Evolutionary conservation across 2,113 vertebrate genomes (phyloP).

Genomic region (Nibea coibor): DNA sequence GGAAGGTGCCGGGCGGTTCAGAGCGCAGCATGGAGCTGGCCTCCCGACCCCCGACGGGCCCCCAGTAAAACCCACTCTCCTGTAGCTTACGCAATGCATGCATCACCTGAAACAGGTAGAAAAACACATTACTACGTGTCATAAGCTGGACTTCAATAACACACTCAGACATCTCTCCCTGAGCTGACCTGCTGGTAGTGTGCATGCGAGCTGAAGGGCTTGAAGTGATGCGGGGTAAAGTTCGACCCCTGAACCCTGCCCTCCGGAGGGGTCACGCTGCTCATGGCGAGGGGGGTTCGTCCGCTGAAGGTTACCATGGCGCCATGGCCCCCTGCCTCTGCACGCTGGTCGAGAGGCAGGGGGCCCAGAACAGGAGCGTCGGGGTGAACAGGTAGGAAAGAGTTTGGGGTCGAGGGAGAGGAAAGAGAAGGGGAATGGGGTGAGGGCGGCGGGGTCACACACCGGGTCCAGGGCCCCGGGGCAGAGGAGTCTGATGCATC

Average conservation of each 20-base stretch:
- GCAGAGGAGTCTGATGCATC: constrained; percentile 81
- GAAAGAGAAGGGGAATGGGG: constrained; percentile 48
- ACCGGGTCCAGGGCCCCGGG: constrained; percentile 81
- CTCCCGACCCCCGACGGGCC: constrained; percentile 91
- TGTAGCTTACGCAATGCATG: constrained; percentile 92
- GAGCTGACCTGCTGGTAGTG: constrained; percentile 92
- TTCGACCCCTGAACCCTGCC: constrained; percentile 84
- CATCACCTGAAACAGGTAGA: constrained; percentile 84
- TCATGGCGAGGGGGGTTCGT: constrained; percentile 88
- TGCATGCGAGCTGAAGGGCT: constrained; percentile 95
- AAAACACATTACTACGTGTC: background rate
- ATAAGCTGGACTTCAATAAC: background rate
- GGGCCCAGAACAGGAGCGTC: constrained; percentile 68
- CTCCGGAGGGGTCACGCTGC: constrained; percentile 87
- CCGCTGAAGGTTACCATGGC: constrained; percentile 96
- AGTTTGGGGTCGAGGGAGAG: constrained; percentile 15
- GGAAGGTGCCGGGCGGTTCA: constrained; percentile 93
- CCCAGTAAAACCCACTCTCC: constrained; percentile 99
- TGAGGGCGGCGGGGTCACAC: constrained; percentile 67
- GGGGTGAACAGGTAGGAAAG: constrained; percentile 51
- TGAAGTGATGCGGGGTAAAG: constrained; percentile 90
- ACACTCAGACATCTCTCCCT: background rate
- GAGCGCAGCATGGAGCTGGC: constrained; percentile 91
- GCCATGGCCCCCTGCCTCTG: constrained; percentile 88
- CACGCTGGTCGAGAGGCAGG: constrained; percentile 77